Evolutionary conservation across 2,888 invertebrate species (phyloP).

Genomic region (Phyto melanocephala): DNA sequence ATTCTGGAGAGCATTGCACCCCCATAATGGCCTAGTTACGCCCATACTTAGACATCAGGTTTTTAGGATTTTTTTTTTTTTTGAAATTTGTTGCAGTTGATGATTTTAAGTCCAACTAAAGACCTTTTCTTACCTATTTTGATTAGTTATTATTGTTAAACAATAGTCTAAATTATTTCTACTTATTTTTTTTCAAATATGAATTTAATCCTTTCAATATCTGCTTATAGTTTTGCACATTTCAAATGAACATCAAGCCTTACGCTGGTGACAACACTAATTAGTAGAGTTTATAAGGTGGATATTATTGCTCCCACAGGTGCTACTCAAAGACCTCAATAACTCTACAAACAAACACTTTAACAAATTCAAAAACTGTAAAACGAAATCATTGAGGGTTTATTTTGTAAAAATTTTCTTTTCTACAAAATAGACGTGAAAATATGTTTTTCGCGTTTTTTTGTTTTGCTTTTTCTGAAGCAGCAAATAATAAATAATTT

Average conservation of each 20-base stretch:
- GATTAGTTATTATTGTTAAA: too few relatives aligned
- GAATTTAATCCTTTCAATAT: conserved; percentile 3
- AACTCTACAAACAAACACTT: neutral
- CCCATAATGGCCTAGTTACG: too few relatives aligned
- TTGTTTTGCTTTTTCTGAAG: neutral
- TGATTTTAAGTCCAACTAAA: too few relatives aligned
- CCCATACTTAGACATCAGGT: too few relatives aligned
- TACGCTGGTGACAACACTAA: conserved; percentile 58
- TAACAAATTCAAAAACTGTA: neutral
- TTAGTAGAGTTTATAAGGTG: conserved; percentile 57
- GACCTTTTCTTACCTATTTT: too few relatives aligned
- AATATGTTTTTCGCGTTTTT: too few relatives aligned
- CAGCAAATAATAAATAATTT: conserved; percentile 27
- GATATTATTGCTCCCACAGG: conserved; percentile 62
- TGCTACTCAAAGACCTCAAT: neutral
- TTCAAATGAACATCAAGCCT: conserved; percentile 22
- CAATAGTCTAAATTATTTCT: too few relatives aligned
- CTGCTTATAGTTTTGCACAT: conserved; percentile 2
- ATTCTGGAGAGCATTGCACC: too few relatives aligned
- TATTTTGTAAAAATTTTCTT: neutral
- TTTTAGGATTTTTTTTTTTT: too few relatives aligned
- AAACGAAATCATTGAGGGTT: neutral
- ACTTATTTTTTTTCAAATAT: too few relatives aligned
- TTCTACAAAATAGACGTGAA: conserved; percentile 26
- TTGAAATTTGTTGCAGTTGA: too few relatives aligned